Evolutionary conservation across 2,797 vertebrate genomes (phyloP).

Genomic region (Simalia tracyae): DNA sequence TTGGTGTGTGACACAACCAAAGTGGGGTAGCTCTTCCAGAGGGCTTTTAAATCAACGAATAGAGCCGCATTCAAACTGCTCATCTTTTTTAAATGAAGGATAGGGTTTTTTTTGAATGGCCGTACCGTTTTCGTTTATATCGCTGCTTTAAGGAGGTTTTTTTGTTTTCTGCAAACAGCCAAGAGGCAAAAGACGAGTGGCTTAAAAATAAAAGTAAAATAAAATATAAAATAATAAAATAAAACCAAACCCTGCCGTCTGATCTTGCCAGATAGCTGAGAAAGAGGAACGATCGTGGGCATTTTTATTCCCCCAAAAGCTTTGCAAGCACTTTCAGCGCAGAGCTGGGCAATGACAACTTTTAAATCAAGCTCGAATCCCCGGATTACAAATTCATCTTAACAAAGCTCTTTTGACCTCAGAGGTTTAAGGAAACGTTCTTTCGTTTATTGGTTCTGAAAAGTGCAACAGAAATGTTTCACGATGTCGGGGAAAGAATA

Average conservation of each 20-base stretch:
- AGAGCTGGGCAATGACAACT: slow-evolving; percentile 63
- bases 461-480: slow-evolving; percentile 64
- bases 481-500: slow-evolving; percentile 62
- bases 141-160: not conserved
- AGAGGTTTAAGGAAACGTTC: slow-evolving; percentile 51
- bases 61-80: not conserved
- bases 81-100: not conserved
- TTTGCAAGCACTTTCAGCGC: slow-evolving; percentile 35
- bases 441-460: slow-evolving; percentile 55
- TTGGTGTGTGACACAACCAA: not conserved
- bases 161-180: not conserved
- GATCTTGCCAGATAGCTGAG: slow-evolving; percentile 48
- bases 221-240: not conserved
- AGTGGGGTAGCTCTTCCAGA: not conserved
- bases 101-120: not conserved
- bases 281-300: slow-evolving; percentile 37
- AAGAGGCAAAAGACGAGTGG: not conserved
- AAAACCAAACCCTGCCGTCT: slow-evolving; percentile 21
- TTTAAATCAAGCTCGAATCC: slow-evolving; percentile 62
- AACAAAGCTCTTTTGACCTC: slow-evolving; percentile 60
- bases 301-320: slow-evolving; percentile 50
- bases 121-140: not conserved
- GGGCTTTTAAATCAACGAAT: not conserved
- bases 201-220: not conserved
- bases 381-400: slow-evolving; percentile 51